Conservation (phyloP, 2,797 vertebrate species). For the Okamejei kenojei region DNA sequence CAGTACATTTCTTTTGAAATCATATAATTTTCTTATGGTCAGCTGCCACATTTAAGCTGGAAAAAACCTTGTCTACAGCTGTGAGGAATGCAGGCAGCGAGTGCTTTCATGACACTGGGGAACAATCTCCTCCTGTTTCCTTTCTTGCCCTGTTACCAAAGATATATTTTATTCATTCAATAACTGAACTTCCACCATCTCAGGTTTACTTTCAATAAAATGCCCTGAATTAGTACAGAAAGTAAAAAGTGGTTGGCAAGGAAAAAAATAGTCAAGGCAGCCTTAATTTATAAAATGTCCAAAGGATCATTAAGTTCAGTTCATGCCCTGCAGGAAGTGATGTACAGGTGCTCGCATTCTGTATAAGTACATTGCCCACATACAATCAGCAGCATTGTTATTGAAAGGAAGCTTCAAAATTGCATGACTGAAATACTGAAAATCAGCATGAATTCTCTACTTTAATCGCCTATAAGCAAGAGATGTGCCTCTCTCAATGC, state of each 20-base stretch:
- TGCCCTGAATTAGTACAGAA: background rate
- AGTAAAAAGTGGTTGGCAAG: background rate
- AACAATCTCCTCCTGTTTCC: background rate
- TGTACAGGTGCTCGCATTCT: background rate
- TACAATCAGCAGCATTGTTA: background rate
- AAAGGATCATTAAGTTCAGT: conserved; percentile 28
- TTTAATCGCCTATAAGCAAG: background rate
- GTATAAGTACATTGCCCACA: too few species aligned
- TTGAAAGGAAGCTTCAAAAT: background rate
- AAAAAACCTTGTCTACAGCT: background rate
- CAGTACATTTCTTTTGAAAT: background rate
- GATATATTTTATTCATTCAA: background rate
- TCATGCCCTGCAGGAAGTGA: background rate
- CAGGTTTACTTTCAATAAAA: background rate
- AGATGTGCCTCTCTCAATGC: too few species aligned
- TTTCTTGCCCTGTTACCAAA: background rate
- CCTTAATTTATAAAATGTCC: background rate
- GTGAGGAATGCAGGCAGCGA: background rate
- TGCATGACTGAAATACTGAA: background rate
- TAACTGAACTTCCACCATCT: background rate
- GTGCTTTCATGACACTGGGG: background rate
- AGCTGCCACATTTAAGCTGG: background rate
- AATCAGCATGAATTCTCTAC: too few species aligned
- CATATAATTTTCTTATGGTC: background rate
- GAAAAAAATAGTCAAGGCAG: background rate